Conservation (phyloP, 2,888 invertebrate species). For the Lagria hirta region DNA sequence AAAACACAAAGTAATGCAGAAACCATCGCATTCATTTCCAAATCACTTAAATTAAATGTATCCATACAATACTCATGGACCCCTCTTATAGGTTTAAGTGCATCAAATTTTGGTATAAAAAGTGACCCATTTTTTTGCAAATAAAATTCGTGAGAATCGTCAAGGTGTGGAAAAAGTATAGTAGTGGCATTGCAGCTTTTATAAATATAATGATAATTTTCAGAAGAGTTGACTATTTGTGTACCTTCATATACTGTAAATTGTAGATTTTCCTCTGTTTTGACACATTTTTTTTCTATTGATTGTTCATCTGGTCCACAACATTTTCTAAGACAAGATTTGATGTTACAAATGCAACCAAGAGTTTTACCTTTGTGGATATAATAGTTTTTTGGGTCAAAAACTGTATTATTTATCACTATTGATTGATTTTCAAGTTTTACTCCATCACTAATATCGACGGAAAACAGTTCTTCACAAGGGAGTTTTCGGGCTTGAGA, state of each 20-base stretch:
- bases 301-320: conserved; percentile 4
- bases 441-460: conserved; percentile 18
- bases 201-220: conserved; percentile 4
- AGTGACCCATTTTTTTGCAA: conserved; percentile 29
- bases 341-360: conserved; percentile 17
- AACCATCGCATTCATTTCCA: conserved; percentile 5
- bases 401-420: conserved; percentile 24
- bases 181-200: conserved; percentile 3
- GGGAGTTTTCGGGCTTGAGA: no score
- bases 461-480: conserved; percentile 8
- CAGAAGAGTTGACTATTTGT: background rate
- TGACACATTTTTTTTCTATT: conserved; percentile 9
- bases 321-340: conserved; percentile 13
- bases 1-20: conserved; percentile 7
- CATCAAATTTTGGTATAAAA: conserved; percentile 22
- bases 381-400: conserved; percentile 9
- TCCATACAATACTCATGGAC: conserved; percentile 31
- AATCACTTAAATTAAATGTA: conserved; percentile 7
- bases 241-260: conserved; percentile 4
- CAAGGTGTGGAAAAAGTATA: conserved; percentile 15
- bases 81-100: conserved; percentile 10
- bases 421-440: conserved; percentile 24
- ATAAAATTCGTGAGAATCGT: conserved; percentile 22
- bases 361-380: conserved; percentile 2
- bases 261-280: background rate